Conservation (phyloP, 2,888 invertebrate genomes). For the Clunio marinus region DNA sequence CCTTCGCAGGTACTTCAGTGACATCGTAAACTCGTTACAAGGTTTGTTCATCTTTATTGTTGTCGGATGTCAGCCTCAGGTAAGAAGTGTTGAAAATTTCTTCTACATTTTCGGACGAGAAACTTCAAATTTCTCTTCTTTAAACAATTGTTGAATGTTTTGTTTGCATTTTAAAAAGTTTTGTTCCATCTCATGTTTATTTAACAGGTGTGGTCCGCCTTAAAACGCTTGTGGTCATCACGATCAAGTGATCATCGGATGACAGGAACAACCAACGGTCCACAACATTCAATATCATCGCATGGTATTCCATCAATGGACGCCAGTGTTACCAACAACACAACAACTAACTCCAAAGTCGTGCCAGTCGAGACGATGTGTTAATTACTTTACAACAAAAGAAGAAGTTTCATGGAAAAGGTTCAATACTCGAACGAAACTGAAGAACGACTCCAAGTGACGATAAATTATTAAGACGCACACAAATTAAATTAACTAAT, state of each 20-base stretch:
- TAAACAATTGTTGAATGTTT: constrained; percentile 1
- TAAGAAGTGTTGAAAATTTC: too few relatives aligned
- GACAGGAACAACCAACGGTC: constrained; percentile 58
- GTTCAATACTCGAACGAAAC: not conserved
- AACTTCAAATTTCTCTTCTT: constrained; percentile 41
- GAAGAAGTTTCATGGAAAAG: not conserved
- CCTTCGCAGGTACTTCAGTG: constrained; percentile 79
- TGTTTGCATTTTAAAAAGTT: not conserved
- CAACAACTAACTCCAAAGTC: constrained; percentile 53
- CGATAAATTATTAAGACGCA: not conserved
- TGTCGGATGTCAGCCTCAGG: constrained; percentile 84
- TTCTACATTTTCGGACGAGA: too few relatives aligned
- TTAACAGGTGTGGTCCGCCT: constrained; percentile 59
- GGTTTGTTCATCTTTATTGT: constrained; percentile 86
- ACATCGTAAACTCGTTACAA: constrained; percentile 79
- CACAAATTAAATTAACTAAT: constrained; percentile 5
- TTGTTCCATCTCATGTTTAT: constrained; percentile 1
- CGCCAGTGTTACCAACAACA: constrained; percentile 68
- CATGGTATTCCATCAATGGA: constrained; percentile 79
- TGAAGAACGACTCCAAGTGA: not conserved
- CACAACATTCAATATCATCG: constrained; percentile 69
- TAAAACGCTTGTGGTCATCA: constrained; percentile 63
- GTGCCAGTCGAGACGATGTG: constrained; percentile 61
- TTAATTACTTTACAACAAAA: constrained; percentile 46
- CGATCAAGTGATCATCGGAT: constrained; percentile 53